Evolutionary conservation across 2,113 vertebrate genomes (phyloP).

Genomic region (Myrmecophaga tridactyla): DNA sequence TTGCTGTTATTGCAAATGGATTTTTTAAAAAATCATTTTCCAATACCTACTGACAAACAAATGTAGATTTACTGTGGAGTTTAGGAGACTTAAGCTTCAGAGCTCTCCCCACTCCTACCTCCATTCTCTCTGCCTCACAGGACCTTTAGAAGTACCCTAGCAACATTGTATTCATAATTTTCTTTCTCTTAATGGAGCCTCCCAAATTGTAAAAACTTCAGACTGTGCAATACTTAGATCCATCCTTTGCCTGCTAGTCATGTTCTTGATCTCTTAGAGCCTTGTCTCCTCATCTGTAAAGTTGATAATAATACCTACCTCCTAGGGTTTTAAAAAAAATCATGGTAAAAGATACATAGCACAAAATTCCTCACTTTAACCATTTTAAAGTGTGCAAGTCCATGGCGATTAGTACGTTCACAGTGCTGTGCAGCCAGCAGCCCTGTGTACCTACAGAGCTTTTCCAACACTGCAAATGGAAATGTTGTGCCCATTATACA

Average conservation of each 20-base stretch:
- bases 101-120: not conserved
- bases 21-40: not conserved
- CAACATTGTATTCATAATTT: not conserved
- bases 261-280: not conserved
- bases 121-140: not conserved
- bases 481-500: not conserved
- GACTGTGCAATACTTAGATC: not conserved
- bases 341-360: not conserved
- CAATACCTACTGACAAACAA: not conserved
- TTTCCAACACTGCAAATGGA: not conserved
- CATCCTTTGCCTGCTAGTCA: not conserved
- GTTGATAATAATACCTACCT: not conserved
- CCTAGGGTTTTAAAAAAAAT: not conserved
- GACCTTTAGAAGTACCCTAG: not conserved
- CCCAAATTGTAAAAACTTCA: not conserved
- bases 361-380: not conserved
- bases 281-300: not conserved
- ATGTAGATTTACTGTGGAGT: not conserved
- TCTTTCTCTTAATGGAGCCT: not conserved
- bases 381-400: not conserved
- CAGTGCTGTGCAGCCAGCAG: not conserved
- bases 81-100: not conserved
- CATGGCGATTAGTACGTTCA: not conserved
- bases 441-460: not conserved
- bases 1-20: not conserved